A percentile compares a stretch with the other conserved stretches of the same genome.
phyloP scores from a whole-genome alignment of 2,113 vertebrate species.

The Phrynocephalus versicolor region DNA sequence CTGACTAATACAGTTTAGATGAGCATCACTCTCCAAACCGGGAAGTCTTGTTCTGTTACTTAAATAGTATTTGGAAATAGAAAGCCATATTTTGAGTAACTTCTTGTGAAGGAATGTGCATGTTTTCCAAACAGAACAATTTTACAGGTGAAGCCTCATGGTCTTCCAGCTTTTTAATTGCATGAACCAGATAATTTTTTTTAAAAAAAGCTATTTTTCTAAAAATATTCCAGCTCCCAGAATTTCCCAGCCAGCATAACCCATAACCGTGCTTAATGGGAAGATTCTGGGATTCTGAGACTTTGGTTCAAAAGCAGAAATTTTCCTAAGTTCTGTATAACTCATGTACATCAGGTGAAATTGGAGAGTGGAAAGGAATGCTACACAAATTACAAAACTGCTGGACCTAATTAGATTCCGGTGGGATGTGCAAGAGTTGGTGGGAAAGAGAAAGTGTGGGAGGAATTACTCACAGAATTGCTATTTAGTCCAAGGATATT shows the following conservation, averaged over 20 bases:
- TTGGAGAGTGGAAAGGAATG: neutral
- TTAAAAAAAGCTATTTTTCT: too few species aligned
- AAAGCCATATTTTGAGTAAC: neutral
- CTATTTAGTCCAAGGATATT: conserved; percentile 7
- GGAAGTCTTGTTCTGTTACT: neutral
- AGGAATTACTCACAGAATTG: conserved; percentile 36
- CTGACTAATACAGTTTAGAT: neutral
- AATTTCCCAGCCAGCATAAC: too few species aligned
- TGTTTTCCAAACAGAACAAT: neutral
- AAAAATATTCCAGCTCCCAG: too few species aligned
- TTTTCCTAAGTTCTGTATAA: neutral
- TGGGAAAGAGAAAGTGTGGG: conserved; percentile 47
- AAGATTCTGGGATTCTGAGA: too few species aligned
- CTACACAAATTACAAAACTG: neutral
- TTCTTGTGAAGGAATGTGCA: neutral
- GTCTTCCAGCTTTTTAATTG: neutral
- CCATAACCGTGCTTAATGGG: too few species aligned
- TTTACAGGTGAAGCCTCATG: neutral
- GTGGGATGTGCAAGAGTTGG: conserved; percentile 10
- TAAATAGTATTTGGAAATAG: neutral
- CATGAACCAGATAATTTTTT: neutral
- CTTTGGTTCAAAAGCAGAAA: too few species aligned
- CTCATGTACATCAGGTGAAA: conserved; percentile 30
- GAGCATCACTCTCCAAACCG: neutral
- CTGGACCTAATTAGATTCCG: conserved; percentile 57